Conservation (phyloP, 2,797 vertebrate genomes). For the Champsocephalus gunnari region DNA sequence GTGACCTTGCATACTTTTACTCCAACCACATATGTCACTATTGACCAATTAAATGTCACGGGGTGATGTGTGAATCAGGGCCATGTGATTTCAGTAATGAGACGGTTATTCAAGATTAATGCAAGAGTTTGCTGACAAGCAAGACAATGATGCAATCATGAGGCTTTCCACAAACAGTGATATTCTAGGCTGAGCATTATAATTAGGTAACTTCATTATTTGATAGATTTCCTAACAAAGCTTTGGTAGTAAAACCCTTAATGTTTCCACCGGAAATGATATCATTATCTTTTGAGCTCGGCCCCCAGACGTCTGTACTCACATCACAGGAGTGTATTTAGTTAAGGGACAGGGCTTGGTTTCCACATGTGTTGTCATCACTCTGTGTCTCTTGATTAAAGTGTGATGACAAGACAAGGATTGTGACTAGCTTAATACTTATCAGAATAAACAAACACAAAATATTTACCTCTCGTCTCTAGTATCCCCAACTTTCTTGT, state of each 20-base stretch:
- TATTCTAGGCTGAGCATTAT: neutral
- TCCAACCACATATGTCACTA: neutral
- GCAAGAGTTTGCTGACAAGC: neutral
- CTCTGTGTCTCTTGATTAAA: constrained; percentile 66
- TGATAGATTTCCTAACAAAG: neutral
- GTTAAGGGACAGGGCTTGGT: constrained; percentile 11
- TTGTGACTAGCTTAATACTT: constrained; percentile 40
- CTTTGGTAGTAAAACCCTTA: neutral
- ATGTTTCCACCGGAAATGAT: neutral
- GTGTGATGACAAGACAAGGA: constrained; percentile 66
- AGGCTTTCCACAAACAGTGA: neutral
- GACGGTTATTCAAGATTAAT: neutral
- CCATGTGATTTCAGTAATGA: constrained; percentile 13
- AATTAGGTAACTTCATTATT: fast-evolving
- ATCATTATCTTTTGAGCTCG: constrained; percentile 10
- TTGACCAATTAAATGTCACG: neutral
- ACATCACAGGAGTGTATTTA: constrained; percentile 18
- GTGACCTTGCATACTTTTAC: neutral
- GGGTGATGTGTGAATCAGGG: neutral
- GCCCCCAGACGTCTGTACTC: neutral
- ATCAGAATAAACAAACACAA: constrained; percentile 56
- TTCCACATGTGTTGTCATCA: constrained; percentile 43
- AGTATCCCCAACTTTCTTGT: neutral
- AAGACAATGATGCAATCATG: neutral
- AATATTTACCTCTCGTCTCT: constrained; percentile 33